Base-by-base conservation (phyloP, 2,797 vertebrate genomes). In the Eupleurogrammus muticus region DNA sequence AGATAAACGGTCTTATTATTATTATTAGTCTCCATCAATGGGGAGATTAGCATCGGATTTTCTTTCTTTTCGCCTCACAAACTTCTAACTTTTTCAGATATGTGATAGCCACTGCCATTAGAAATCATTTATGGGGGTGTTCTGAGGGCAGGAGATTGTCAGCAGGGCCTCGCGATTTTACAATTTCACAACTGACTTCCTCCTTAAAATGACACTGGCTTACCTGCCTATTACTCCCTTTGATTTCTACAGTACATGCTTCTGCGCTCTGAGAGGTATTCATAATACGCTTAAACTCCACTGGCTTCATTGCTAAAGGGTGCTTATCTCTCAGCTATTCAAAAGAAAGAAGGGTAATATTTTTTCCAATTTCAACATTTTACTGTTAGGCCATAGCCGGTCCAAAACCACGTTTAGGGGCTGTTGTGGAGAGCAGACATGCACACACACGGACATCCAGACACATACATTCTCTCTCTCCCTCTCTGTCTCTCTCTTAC, bases 121-220 rank as follows among this genome's bases (percentile, higher is more conserved):
- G 85, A 91, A 93, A 89, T 91, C 84, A 91, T 92, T 90, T 90
- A 85, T 86, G 75, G 71, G 80, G 85, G 85, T 78, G 84, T 87
- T 92, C 79, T 86, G 84, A 90, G 89, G 82, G 81, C 81, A 83
- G 79, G 84, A 90, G 89, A 93, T 91, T 90, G 91, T 90, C 87
- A 81, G 91, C 74, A 70, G 85, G 87, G 81, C 79, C 90, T 90
- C 79, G 77, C 86, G 75, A 92, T 95, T 95, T 94, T 91, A 93
- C 76, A 91, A 93, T 95, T 95, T 94, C 94, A 93, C 79, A 90
- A 78, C 88, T 90, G 87, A 88, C 85, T 95, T 95, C 92, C 88
- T 87, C 88, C 86, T 91, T 89, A 91, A 94, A 95, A 95, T 94
- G 86, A 93, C 90, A 93, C 84, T 84, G 92, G 91, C 79, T 86